Base-by-base conservation (phyloP, 2,888 invertebrate species). In the Oscheius myriophilus region DNA sequence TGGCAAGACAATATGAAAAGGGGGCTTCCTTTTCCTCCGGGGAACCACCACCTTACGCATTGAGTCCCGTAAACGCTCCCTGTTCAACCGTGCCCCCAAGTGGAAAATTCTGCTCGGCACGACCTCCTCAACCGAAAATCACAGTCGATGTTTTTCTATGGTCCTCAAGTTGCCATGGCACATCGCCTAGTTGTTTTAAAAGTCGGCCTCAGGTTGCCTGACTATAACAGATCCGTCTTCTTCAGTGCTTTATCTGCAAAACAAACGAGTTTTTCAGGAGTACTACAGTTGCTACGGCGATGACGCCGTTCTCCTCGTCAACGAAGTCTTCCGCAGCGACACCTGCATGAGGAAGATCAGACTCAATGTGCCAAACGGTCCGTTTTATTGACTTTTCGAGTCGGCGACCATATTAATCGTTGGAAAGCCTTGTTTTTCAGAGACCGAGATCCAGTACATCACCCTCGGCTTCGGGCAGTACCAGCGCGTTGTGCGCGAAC, bases 261-360 rank as follows among this genome's bases (percentile, higher is more conserved):
- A 0, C 23, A n/a, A n/a, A n/a, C n/a, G n/a, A n/a, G n/a, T 67
- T 68, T 65, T 61, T 51, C 49, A 82, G 82, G 82, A 81, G 11
- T 71, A 71, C 42, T 82, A 73, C 67, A 66, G 68, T 6, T 67
- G 79, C 23, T 84, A 82, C 63, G 76, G 75, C 18, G 79, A 80
- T 11, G 84, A 84, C 71, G 83, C 82, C 7, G 54, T 53, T 7
- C 70, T 83, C 16, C 70, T 84, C 0, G 82, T 83, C 3, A 74
- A 73, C 25, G 75, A 81, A 51, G 77, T 84, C 58, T 79, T 84
- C 67, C 70, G 72, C 59, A 82, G 80, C 58, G 82, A 83, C 53
- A 74, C 81, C 21, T 76, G 81, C 46, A 51, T 82, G 41, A 79
- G 73, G 49, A 69, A 62, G 12, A 70, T 79, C 43, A 70, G 61